Evolutionary conservation across 23 tunicate species (phyloP), one percentile per base, ranked within the genome.

Genomic region (Styela plicata): DNA sequence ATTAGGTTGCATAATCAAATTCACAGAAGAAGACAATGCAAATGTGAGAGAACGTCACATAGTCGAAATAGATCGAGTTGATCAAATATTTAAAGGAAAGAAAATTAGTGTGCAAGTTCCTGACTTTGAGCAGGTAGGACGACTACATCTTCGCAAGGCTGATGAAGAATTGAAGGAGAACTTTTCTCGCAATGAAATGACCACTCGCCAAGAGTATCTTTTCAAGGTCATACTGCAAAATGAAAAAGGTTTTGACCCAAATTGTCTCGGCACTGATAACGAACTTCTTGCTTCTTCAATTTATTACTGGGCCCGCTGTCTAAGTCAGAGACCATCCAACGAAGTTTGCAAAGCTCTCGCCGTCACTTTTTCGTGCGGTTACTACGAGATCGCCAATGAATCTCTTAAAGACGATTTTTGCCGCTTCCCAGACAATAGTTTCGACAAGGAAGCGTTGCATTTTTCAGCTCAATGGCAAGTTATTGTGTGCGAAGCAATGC

Each of bases 251-350:
- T 44, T 13, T 5, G 57, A 44, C 13, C 10, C 57, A 44, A 13
- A 7, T 44, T 7, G 7, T 44, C 10, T 44, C 13, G 57, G 57
- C 57, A 13, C 7, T 7, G 57, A 44, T 5, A 44, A 44, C 57
- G 13, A 44, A 13, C 57, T 44, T 44, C 57, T 44, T 13, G 57
- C 13, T 44, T 44, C 13, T 7, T 5, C 10, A 5, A 44, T 44
- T 44, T 44, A 44, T 13, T 5, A 13, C 13, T 44, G 57, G 57
- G 57, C 57, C 7, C 7, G 57, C 7, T 44, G 57, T 44, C 57
- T 5, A 85, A 85, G 44, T 74, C 61, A 24, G 86, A 87, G 77
- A 86, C 70, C 64, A 33, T 31, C 22, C 88, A 83, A 2, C 71
- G 83, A 24, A 89, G 82, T 70, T 84, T 89, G 65, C 34, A 63